These are phyloP conservation scores for Engraulis encrasicolus DNA, from an alignment of 2,113 vertebrate species.

Conservation along the genomic window DNA sequence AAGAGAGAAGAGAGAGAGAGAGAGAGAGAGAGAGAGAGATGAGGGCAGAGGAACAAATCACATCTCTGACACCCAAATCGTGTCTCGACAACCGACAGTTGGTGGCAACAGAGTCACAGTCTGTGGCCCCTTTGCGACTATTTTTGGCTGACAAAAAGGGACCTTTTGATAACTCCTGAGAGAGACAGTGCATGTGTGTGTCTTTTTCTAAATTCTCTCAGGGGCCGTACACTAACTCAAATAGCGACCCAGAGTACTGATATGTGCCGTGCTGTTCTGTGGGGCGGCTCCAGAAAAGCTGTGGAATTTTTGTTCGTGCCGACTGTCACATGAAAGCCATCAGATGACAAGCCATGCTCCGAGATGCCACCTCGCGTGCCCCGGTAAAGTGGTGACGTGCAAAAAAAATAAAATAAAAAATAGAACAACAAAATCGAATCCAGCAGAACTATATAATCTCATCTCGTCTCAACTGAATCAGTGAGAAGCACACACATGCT, in stretches of 20 bases:
- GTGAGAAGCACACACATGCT: background rate
- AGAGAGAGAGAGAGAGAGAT: too few species aligned
- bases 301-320: background rate
- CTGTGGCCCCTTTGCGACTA: background rate
- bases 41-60: constrained; percentile 27
- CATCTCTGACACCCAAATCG: background rate
- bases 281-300: background rate
- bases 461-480: constrained; percentile 12
- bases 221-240: background rate
- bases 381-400: constrained; percentile 21
- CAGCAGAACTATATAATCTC: too few species aligned
- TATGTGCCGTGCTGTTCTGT: background rate
- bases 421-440: constrained; percentile 34
- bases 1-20: too few species aligned
- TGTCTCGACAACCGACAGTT: too few species aligned
- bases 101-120: background rate
- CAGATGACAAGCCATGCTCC: constrained; percentile 33
- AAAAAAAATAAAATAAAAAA: constrained; percentile 48
- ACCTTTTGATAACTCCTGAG: background rate
- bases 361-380: constrained; percentile 38
- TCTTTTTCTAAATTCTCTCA: too few species aligned
- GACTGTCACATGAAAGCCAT: constrained; percentile 39
- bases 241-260: background rate
- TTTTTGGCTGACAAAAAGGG: background rate
- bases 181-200: too few species aligned